Percentiles rank a stretch among this genome's conserved stretches.
phyloP scores from a whole-genome alignment of 2,797 vertebrate genomes.

The Chrosomus eos region DNA sequence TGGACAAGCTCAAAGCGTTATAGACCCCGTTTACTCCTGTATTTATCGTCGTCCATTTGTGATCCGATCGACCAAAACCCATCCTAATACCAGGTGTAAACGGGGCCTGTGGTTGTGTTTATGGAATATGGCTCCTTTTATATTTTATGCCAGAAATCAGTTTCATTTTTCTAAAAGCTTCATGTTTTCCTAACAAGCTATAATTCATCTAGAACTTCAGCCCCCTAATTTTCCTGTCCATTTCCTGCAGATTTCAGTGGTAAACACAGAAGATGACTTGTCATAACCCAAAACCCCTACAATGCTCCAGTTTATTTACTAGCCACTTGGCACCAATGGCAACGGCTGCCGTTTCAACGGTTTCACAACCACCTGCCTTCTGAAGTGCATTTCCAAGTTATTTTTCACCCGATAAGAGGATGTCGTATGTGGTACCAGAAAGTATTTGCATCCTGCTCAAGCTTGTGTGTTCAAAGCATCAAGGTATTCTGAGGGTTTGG shows the following conservation, averaged over 20 bases:
- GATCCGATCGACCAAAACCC: background rate
- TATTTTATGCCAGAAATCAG: background rate
- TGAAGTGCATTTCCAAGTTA: slow-evolving; percentile 83
- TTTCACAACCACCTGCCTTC: slow-evolving; percentile 82
- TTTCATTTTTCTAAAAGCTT: background rate
- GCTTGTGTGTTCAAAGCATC: slow-evolving; percentile 56
- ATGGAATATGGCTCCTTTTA: background rate
- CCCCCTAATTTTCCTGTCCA: background rate
- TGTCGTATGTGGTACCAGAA: slow-evolving; percentile 73
- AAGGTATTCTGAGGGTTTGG: slow-evolving; percentile 27
- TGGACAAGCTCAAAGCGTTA: no score
- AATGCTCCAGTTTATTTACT: slow-evolving; percentile 67
- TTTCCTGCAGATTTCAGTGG: slow-evolving; percentile 90
- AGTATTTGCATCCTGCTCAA: slow-evolving; percentile 64
- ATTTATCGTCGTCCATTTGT: background rate
- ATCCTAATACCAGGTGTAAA: no score
- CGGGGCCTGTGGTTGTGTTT: background rate
- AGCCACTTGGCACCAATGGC: slow-evolving; percentile 76
- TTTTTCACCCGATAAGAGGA: slow-evolving; percentile 60
- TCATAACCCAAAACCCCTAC: slow-evolving; percentile 77
- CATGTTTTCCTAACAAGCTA: background rate
- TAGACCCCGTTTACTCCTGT: background rate
- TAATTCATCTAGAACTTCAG: background rate
- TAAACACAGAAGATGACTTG: slow-evolving; percentile 97
- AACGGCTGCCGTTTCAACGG: slow-evolving; percentile 75